A percentile compares a stretch with the other conserved stretches of the same genome.
Conservation (phyloP, 2,888 invertebrate species). For the Neoaliturus tenellus region DNA sequence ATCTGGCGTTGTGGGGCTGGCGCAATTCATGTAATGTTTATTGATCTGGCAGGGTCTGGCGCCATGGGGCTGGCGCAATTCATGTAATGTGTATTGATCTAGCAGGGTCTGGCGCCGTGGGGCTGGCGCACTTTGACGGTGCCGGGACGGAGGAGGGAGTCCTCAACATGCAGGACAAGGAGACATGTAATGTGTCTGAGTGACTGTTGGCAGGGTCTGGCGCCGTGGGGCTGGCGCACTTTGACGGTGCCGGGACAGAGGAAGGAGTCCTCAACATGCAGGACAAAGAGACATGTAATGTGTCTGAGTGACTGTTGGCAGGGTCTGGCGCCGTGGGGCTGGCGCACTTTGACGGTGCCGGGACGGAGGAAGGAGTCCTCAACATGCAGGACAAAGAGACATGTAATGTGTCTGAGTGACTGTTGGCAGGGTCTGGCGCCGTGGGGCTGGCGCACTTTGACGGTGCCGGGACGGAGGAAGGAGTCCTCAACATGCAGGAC, state of each 20-base stretch:
- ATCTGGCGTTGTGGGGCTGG: no score
- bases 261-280: constrained; percentile 91
- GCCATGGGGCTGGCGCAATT: no score
- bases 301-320: no score
- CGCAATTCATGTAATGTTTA: no score
- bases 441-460: constrained; percentile 90
- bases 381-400: constrained; percentile 89
- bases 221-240: constrained; percentile 89
- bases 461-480: constrained; percentile 90
- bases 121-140: constrained; percentile 90
- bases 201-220: constrained; percentile 85
- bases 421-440: constrained; percentile 86
- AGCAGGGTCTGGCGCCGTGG: constrained; percentile 92
- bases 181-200: no score
- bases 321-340: constrained; percentile 93
- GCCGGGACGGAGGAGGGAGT: constrained; percentile 91
- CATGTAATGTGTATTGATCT: no score
- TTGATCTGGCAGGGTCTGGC: no score
- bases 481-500: constrained; percentile 87
- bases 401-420: no score
- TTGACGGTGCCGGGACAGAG: constrained; percentile 90
- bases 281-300: no score
- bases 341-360: constrained; percentile 90
- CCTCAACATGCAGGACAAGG: constrained; percentile 87
- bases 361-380: constrained; percentile 88